Evolutionary conservation across 2,113 vertebrate species (phyloP).

Genomic region (Megaleporinus macrocephalus): DNA sequence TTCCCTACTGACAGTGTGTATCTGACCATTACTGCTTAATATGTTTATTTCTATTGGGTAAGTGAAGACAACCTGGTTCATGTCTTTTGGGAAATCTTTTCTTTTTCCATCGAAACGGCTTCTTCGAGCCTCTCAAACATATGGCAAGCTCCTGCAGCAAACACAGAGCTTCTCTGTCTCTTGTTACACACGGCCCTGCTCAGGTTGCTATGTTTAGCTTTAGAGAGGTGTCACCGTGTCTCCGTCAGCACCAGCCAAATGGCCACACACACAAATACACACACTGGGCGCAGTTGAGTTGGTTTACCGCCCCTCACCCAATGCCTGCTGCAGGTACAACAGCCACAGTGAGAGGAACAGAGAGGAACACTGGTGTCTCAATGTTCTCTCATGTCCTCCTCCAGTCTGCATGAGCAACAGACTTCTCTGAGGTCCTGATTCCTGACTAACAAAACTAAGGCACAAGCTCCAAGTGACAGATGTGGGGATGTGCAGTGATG

Average conservation of each 20-base stretch:
- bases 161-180: slow-evolving; percentile 50
- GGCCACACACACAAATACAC: slow-evolving; percentile 47
- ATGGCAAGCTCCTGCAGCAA: slow-evolving; percentile 46
- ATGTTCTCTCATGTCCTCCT: not conserved
- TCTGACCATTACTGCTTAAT: not conserved
- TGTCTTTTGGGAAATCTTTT: slow-evolving; percentile 5
- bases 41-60: not conserved
- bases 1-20: not conserved
- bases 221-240: slow-evolving; percentile 55
- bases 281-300: slow-evolving; percentile 42
- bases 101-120: not conserved
- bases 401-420: not conserved
- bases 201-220: slow-evolving; percentile 60
- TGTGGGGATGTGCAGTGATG: not conserved
- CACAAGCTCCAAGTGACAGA: not conserved
- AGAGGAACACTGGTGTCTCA: slow-evolving; percentile 6
- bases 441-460: not conserved
- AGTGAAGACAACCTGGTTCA: not conserved
- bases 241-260: slow-evolving; percentile 55
- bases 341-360: not conserved
- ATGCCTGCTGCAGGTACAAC: slow-evolving; percentile 28
- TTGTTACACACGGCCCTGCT: slow-evolving; percentile 51
- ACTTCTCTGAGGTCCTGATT: not conserved
- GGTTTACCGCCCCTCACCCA: slow-evolving; percentile 48
- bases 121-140: slow-evolving; percentile 42